Evolutionary conservation across 1,140 invertebrate species (phyloP).

Genomic region (Phocides pigmalion): DNA sequence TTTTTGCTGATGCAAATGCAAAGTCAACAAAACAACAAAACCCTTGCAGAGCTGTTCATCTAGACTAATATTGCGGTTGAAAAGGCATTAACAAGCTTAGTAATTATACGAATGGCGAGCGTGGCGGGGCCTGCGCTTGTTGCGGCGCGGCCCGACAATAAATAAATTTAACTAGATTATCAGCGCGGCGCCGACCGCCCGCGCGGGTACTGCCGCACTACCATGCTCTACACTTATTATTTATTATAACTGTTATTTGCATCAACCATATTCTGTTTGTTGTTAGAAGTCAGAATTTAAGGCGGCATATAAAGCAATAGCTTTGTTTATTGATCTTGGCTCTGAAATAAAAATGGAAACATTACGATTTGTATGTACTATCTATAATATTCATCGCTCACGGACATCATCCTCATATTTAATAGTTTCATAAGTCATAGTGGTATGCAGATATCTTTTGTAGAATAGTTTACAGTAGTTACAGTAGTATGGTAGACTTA

Average conservation of each 20-base stretch:
- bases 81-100: neutral
- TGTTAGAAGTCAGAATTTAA: neutral
- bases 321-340: too few species aligned
- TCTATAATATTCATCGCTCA: too few species aligned
- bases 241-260: neutral
- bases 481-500: too few species aligned
- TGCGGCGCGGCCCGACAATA: conserved; percentile 51
- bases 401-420: too few species aligned
- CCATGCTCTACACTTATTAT: neutral
- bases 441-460: too few species aligned
- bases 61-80: conserved; percentile 28
- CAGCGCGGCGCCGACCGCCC: conserved; percentile 49
- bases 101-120: conserved; percentile 4
- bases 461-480: too few species aligned
- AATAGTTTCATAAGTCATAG: too few species aligned
- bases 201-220: conserved; percentile 27
- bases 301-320: too few species aligned
- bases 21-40: neutral
- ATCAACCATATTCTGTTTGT: neutral
- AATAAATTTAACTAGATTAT: conserved; percentile 80
- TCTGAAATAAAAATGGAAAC: too few species aligned
- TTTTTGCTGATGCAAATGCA: neutral
- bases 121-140: conserved; percentile 9
- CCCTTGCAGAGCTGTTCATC: neutral
- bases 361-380: too few species aligned